These are phyloP conservation scores for Sarcophaga caerulescens DNA, from an alignment of 2,888 invertebrate species.

Conservation along the genomic window DNA sequence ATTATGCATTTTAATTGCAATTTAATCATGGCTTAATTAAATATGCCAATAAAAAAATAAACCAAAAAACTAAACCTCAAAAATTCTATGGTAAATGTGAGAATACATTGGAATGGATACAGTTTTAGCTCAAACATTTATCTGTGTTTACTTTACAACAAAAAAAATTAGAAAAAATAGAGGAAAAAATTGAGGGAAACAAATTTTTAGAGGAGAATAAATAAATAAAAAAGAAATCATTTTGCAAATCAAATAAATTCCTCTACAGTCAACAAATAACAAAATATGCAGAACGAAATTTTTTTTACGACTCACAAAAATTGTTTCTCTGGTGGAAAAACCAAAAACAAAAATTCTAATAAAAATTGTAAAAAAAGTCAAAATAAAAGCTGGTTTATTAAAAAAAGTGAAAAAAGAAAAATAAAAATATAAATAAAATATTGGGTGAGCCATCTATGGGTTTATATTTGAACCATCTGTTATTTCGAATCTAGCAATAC, in stretches of 20 bases:
- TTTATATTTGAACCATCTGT: too few relatives aligned
- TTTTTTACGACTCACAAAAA: not conserved
- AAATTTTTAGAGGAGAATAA: constrained; percentile 3
- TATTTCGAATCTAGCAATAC: too few relatives aligned
- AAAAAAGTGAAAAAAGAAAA: too few relatives aligned
- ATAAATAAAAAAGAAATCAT: constrained; percentile 6
- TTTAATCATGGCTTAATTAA: constrained; percentile 54
- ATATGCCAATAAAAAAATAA: not conserved
- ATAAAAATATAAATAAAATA: too few relatives aligned
- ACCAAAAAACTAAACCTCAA: not conserved
- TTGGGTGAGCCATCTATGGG: too few relatives aligned
- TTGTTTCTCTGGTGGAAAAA: too few relatives aligned
- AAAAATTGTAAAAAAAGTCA: not conserved
- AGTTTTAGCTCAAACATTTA: not conserved
- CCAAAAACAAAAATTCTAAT: not conserved
- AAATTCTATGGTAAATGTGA: not conserved
- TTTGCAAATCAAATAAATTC: constrained; percentile 42
- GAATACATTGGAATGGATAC: constrained; percentile 12
- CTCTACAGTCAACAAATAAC: not conserved
- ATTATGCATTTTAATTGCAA: constrained; percentile 50
- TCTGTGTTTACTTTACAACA: not conserved
- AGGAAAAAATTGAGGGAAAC: not conserved
- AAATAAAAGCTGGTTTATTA: too few relatives aligned
- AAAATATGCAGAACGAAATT: not conserved
- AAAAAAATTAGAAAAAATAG: too few relatives aligned